Percentiles rank a stretch among this genome's conserved stretches.
Conservation (phyloP, 2,888 invertebrate species). For the Charanyca ferruginea region DNA sequence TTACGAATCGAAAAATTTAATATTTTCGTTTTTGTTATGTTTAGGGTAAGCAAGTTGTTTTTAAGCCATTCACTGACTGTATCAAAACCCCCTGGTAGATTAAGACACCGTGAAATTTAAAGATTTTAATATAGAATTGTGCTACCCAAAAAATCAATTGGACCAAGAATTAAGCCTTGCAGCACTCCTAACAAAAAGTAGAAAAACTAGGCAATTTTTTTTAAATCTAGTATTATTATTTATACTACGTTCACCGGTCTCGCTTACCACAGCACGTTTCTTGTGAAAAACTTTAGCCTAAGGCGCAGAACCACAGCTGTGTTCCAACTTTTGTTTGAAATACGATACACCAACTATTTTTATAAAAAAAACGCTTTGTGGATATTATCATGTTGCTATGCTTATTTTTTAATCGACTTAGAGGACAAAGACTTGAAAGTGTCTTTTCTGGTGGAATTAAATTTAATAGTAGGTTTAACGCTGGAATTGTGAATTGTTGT, state of each 20-base stretch:
- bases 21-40: too few species aligned
- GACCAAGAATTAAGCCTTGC: conserved; percentile 15
- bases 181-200: conserved; percentile 11
- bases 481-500: background rate
- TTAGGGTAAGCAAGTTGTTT: too few species aligned
- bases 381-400: conserved; percentile 33
- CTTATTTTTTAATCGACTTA: conserved; percentile 32
- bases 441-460: background rate
- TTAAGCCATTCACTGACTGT: too few species aligned
- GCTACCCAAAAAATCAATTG: too few species aligned
- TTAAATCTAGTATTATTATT: conserved; percentile 35
- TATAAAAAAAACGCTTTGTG: conserved; percentile 33
- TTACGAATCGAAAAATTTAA: too few species aligned
- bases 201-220: conserved; percentile 18
- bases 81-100: too few species aligned
- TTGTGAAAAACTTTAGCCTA: conserved; percentile 56
- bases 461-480: background rate
- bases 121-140: too few species aligned
- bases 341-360: conserved; percentile 55
- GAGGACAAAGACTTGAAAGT: conserved; percentile 11
- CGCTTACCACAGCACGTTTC: conserved; percentile 42
- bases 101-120: too few species aligned
- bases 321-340: conserved; percentile 57
- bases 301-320: conserved; percentile 51
- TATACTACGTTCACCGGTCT: conserved; percentile 25